Evolutionary conservation across 2,797 vertebrate species (phyloP), one percentile per base, ranked within the genome.

Genomic region (Parambassis ranga): DNA sequence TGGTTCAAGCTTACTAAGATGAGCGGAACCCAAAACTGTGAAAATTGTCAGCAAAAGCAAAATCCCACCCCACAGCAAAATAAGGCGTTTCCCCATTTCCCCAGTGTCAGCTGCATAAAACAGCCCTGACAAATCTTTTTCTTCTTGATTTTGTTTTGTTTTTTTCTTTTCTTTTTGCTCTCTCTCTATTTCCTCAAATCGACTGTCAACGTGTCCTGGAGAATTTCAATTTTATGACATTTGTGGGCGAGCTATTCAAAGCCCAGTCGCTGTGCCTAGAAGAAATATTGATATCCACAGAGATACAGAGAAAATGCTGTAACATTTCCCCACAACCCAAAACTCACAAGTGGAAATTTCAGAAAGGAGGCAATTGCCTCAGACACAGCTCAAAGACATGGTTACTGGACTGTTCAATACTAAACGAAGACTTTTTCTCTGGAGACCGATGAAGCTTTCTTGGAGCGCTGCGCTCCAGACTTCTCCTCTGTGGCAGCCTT

Each of bases 371-470:
- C 50, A 27, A 57, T 77, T 51, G 64, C 59, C 73, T 85, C 68
- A 72, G 71, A 85, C 58, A 67, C 63, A 76, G 75, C 85, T 87
- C 71, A 82, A 75, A 90, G 84, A 77, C 78, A 73, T 57, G 58
- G 53, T 80, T 88, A 87, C 83, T 87, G 85, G 85, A 83, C 87
- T 87, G 87, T 88, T 91, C 86, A 83, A 86, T 84, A 85, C 78
- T 69, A 83, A 88, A 83, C 14, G 44, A 76, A 77, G 68, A 56
- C 63, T 75, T 68, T 77, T 62, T 51, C 87, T 88, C 87, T 39
- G 47, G 89, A 89, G 88, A 89, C 81, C 66, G 38, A 57, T 56
- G 63, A 79, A 90, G 88, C 72, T 70, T 81, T 88, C 84, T 64
- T 60, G 63, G 79, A 88, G 79, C 70, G 71, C 72, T 37, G 59